phyloP scores from a whole-genome alignment of 2,888 invertebrate species.

The Drosophila phalerata region DNA sequence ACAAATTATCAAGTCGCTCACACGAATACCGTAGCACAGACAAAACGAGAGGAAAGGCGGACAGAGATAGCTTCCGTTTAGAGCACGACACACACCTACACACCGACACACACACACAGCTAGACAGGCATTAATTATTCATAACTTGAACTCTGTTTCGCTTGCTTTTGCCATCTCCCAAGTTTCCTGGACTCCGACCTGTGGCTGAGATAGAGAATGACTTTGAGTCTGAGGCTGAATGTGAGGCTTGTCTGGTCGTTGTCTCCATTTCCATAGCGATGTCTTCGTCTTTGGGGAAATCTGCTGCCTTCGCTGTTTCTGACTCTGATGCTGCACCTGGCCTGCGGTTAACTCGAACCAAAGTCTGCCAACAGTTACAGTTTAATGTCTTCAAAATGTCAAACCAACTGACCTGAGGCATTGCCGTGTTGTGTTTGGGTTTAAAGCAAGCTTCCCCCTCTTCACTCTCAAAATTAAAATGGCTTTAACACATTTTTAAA shows the following conservation, averaged over 20 bases:
- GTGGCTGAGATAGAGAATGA: neutral
- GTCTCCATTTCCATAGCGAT: conserved; percentile 54
- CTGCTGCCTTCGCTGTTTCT: conserved; percentile 44
- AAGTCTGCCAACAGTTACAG: conserved; percentile 62
- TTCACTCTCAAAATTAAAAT: neutral
- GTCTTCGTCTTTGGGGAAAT: conserved; percentile 73
- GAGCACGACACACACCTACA: conserved; percentile 14
- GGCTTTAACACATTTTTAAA: conserved; percentile 25
- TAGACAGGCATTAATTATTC: conserved; percentile 75
- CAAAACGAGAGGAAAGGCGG: conserved; percentile 10
- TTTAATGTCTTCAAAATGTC: conserved; percentile 76
- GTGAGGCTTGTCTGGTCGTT: conserved; percentile 20
- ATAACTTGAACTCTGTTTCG: conserved; percentile 66
- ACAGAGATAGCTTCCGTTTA: conserved; percentile 28
- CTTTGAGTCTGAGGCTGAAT: conserved; percentile 3
- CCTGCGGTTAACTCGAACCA: conserved; percentile 53
- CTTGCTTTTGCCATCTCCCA: conserved; percentile 21
- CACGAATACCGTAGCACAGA: conserved; percentile 56
- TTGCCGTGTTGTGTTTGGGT: conserved; percentile 21
- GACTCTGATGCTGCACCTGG: conserved; percentile 44
- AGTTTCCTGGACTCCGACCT: conserved; percentile 22
- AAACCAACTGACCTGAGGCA: conserved; percentile 56
- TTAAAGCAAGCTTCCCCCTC: conserved; percentile 7
- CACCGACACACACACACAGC: conserved; percentile 36
- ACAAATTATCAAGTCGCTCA: conserved; percentile 79